These are phyloP conservation scores for Beris chalybata DNA, from an alignment of 2,888 invertebrate species.

Conservation along the genomic window DNA sequence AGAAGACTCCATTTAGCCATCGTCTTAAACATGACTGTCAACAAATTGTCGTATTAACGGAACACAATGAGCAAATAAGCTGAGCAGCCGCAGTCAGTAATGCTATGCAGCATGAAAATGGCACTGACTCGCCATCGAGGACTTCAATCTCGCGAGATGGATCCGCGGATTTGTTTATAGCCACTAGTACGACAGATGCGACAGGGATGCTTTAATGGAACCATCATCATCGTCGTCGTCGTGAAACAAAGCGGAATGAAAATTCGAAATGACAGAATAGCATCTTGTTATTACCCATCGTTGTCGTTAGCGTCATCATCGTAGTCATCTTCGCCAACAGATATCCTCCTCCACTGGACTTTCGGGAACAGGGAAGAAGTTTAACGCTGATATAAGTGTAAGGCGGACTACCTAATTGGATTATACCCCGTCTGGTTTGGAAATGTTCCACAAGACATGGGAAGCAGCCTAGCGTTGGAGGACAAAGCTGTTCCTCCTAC, in stretches of 20 bases:
- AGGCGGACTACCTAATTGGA: slow-evolving; percentile 25
- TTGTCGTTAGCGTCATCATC: slow-evolving; percentile 9
- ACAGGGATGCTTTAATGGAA: slow-evolving; percentile 1
- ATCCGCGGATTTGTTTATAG: too few relatives aligned
- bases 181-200: too few relatives aligned
- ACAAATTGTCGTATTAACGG: slow-evolving; percentile 39
- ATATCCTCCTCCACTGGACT: neutral
- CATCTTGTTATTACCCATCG: slow-evolving; percentile 28
- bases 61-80: slow-evolving; percentile 39
- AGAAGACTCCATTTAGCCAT: slow-evolving; percentile 24
- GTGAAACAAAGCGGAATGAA: slow-evolving; percentile 18
- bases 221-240: slow-evolving; percentile 15
- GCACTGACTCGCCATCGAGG: neutral
- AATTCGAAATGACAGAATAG: slow-evolving; percentile 26
- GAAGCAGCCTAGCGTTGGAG: too few relatives aligned
- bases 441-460: too few relatives aligned
- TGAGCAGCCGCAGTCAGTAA: slow-evolving; percentile 17
- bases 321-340: neutral
- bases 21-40: slow-evolving; percentile 37
- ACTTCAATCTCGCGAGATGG: too few relatives aligned
- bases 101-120: slow-evolving; percentile 18
- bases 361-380: too few relatives aligned
- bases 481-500: too few relatives aligned
- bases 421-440: slow-evolving; percentile 8
- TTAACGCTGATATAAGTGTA: too few relatives aligned